Conservation (phyloP, 2,888 invertebrate genomes). For the Cantharis rustica region DNA sequence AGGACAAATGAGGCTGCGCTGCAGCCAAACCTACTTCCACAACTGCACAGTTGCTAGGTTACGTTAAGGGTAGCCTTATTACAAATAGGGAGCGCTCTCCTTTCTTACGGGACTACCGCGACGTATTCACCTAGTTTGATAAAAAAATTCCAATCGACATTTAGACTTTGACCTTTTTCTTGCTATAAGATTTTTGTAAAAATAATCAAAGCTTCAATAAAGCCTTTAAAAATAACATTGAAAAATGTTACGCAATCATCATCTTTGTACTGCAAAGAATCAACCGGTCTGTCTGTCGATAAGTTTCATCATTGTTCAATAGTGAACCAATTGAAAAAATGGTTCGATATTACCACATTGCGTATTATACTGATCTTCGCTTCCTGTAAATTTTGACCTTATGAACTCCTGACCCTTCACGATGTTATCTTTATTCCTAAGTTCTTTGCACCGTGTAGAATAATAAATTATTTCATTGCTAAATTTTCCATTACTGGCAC, state of each 20-base stretch:
- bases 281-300: not conserved
- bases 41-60: conserved; percentile 40
- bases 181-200: not conserved
- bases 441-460: not conserved
- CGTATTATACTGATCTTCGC: not conserved
- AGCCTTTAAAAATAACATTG: not conserved
- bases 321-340: not conserved
- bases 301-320: not conserved
- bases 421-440: not conserved
- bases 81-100: conserved; percentile 29
- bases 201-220: not conserved
- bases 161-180: conserved; percentile 17
- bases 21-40: conserved; percentile 38
- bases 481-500: not conserved
- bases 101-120: conserved; percentile 9
- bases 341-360: not conserved
- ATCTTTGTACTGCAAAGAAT: not conserved
- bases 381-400: not conserved
- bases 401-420: not conserved
- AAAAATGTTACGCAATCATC: not conserved
- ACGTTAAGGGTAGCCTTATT: conserved; percentile 36
- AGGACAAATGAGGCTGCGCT: conserved; percentile 20
- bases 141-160: conserved; percentile 14
- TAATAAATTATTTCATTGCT: not conserved
- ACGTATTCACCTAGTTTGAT: conserved; percentile 28